These are phyloP conservation scores for Hipparchia sbordonii DNA, from an alignment of 2,888 invertebrate species.

Conservation along the genomic window DNA sequence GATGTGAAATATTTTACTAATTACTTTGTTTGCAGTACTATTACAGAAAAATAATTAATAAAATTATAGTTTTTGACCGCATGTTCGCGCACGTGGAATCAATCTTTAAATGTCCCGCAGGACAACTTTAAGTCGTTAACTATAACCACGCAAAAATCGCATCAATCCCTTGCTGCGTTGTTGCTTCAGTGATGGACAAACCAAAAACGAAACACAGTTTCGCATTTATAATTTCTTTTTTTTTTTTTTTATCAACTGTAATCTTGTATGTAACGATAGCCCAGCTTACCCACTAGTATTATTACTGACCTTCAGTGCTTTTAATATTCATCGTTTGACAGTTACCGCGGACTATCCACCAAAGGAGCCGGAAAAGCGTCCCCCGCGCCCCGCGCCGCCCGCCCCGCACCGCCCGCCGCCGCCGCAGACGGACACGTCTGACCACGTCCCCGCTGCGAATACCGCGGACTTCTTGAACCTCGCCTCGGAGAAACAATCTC, in stretches of 20 bases:
- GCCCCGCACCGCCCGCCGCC: constrained; percentile 48
- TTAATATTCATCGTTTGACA: constrained; percentile 39
- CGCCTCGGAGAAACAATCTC: constrained; percentile 41
- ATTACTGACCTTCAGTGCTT: neutral
- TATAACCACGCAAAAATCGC: too few species aligned
- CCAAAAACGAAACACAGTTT: too few species aligned
- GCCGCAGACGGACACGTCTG: constrained; percentile 33
- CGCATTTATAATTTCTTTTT: too few species aligned
- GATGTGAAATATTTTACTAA: neutral
- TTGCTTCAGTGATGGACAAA: too few species aligned
- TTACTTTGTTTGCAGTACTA: neutral
- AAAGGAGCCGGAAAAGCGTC: constrained; percentile 56
- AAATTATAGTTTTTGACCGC: too few species aligned
- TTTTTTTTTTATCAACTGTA: too few species aligned
- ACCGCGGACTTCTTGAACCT: constrained; percentile 71
- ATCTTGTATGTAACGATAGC: neutral
- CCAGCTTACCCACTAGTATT: neutral
- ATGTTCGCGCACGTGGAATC: too few species aligned
- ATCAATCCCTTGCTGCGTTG: too few species aligned
- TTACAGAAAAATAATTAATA: too few species aligned
- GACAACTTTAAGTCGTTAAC: too few species aligned
- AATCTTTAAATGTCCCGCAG: too few species aligned
- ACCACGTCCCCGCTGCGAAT: constrained; percentile 25
- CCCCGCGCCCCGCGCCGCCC: constrained; percentile 54
- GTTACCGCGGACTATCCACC: constrained; percentile 68